These are phyloP conservation scores for Brachypteracias leptosomus DNA, from an alignment of 2,113 vertebrate genomes.

Conservation along the genomic window DNA sequence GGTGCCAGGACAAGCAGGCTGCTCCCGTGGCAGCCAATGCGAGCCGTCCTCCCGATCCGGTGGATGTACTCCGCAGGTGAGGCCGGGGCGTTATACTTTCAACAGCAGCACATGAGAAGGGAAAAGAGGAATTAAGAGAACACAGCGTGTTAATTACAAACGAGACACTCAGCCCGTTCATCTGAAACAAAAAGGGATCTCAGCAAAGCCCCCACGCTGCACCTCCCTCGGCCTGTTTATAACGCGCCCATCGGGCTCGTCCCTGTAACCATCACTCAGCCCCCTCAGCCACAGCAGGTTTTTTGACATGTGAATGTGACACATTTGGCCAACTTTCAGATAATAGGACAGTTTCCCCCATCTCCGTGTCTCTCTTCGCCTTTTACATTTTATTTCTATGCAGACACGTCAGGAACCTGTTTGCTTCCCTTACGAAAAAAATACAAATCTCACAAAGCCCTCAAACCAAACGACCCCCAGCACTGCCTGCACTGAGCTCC, in stretches of 20 bases:
- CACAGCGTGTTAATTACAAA: conserved; percentile 62
- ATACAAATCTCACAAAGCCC: not conserved
- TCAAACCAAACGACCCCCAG: not conserved
- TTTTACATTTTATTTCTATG: conserved; percentile 61
- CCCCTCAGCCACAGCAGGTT: conserved; percentile 17
- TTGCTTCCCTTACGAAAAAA: conserved; percentile 23
- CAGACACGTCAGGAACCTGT: conserved; percentile 42
- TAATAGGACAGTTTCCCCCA: conserved; percentile 42
- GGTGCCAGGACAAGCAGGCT: conserved; percentile 93
- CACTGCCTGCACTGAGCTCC: not conserved
- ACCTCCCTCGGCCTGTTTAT: not conserved
- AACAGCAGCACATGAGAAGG: not conserved
- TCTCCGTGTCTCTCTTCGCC: conserved; percentile 36
- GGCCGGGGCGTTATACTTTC: conserved; percentile 86
- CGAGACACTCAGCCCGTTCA: conserved; percentile 5
- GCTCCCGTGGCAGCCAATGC: conserved; percentile 87
- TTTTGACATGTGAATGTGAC: conserved; percentile 61
- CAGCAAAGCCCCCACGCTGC: not conserved
- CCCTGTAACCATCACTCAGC: conserved; percentile 43
- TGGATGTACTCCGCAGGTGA: conserved; percentile 91
- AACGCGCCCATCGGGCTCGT: not conserved
- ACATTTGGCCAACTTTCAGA: conserved; percentile 69
- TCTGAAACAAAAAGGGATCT: conserved; percentile 44
- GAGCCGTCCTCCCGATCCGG: conserved; percentile 91
- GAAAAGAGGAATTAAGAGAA: conserved; percentile 49